Conservation (phyloP, 2,888 invertebrate genomes). For the Acronicta leporina region DNA sequence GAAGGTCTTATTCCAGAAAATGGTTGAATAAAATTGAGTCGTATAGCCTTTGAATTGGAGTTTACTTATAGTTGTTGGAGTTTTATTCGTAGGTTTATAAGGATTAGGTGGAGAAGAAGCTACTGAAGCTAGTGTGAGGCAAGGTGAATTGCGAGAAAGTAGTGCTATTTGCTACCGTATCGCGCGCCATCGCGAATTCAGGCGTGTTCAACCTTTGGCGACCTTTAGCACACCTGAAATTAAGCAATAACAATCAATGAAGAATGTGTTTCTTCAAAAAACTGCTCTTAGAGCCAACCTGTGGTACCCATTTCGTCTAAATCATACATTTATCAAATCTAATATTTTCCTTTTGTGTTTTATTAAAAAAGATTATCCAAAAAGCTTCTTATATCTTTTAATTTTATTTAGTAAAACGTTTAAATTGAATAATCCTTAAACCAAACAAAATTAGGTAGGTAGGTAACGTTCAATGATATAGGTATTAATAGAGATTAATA, state of each 20-base stretch:
- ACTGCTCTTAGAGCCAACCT: too few relatives aligned
- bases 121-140: conserved; percentile 85
- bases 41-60: conserved; percentile 35
- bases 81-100: conserved; percentile 46
- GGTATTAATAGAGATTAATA: too few relatives aligned
- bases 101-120: conserved; percentile 58
- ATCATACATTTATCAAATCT: too few relatives aligned
- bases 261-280: conserved; percentile 1
- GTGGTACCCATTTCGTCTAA: too few relatives aligned
- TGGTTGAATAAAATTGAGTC: conserved; percentile 28
- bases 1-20: conserved; percentile 55
- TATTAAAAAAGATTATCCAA: too few relatives aligned
- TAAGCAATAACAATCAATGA: conserved; percentile 32
- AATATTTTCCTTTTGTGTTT: too few relatives aligned
- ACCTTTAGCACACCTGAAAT: conserved; percentile 30
- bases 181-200: conserved; percentile 83
- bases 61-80: conserved; percentile 47
- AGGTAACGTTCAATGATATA: too few relatives aligned
- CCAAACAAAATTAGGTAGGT: too few relatives aligned
- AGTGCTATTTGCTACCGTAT: conserved; percentile 88
- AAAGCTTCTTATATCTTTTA: too few relatives aligned
- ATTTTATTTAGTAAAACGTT: too few relatives aligned
- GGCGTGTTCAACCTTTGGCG: conserved; percentile 66
- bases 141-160: conserved; percentile 85
- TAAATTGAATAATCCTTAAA: too few relatives aligned